These are phyloP conservation scores for Oscheius myriophilus DNA, from an alignment of 2,888 invertebrate species.

Conservation along the genomic window DNA sequence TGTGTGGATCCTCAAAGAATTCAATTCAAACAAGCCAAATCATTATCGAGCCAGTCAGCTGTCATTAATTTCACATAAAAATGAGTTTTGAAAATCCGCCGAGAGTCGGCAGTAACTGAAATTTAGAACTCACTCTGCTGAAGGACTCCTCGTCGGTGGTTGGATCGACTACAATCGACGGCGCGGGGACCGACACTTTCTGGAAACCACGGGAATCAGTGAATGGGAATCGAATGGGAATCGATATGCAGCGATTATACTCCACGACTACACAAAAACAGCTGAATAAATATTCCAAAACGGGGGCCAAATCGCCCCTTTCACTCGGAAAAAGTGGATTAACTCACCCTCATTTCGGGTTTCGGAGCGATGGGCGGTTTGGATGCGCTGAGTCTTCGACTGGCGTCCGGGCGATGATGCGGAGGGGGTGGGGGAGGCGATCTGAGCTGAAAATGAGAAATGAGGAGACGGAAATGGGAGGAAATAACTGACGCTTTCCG, in stretches of 20 bases:
- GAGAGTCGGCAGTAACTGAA: too few species aligned
- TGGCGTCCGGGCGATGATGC: neutral
- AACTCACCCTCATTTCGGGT: conserved; percentile 18
- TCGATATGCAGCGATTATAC: conserved; percentile 16
- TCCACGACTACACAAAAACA: conserved; percentile 1
- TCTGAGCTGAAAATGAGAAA: neutral
- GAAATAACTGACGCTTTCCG: neutral
- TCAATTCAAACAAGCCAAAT: too few species aligned
- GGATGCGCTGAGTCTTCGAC: neutral
- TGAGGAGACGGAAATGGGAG: neutral
- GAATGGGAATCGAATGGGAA: conserved; percentile 1
- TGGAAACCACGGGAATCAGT: conserved; percentile 7
- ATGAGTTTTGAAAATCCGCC: too few species aligned
- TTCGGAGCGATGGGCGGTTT: conserved; percentile 21
- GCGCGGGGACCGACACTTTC: conserved; percentile 10
- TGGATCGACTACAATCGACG: conserved; percentile 17
- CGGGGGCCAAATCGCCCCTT: neutral
- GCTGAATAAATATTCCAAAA: conserved; percentile 1
- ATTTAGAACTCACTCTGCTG: neutral
- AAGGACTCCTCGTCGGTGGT: neutral
- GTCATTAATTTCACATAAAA: too few species aligned
- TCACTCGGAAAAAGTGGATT: too few species aligned
- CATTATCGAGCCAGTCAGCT: neutral
- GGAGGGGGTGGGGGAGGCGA: conserved; percentile 10
- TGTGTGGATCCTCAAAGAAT: too few species aligned